Base-by-base conservation (phyloP, 2,888 invertebrate species). In the Apodemia zela region DNA sequence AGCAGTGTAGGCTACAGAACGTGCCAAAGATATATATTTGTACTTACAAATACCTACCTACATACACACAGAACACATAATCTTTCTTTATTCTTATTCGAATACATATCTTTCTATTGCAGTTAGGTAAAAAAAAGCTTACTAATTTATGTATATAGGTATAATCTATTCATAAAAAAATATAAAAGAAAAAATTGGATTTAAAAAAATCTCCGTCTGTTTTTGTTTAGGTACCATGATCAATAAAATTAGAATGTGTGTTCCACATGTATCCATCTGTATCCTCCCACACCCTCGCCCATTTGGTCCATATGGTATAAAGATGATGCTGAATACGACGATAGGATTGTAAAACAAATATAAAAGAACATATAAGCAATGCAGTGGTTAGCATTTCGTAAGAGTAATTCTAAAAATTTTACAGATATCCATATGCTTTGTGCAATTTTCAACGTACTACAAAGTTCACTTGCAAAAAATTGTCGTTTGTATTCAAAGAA, bases 231-330 rank as follows among this genome's bases (percentile, higher is more conserved):
- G 21, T 21, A 21, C 47, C 47, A 17, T 49, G 18, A 25, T 25
- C 51, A 15, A 54, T 13, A 54, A 54, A 54, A 11, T 13, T 25
- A 4, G 17, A 49, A 25, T 15, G 15, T 54, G 21, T 54, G 25
- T 54, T 18, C 51, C 18, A 54, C 13, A 54, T 54, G 51, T 54
- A 25, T 54, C 25, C 18, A 21, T 13, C 15, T 21, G 51, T 25
- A 54, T 25, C 21, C 21, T 54, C 51, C 25, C 15, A 18, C 21
- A 13, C 25, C 18, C 15, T 21, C 49, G 13, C 49, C 10, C 51
- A 21, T 11, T 25, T 25, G 51, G 51, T 54, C 51, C 51, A 54
- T 54, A 54, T 54, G 13, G 25, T 15, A 54, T 21, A 25, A 54
- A 25, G 10, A 54, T 54, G 25, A 15, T 42, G 42, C 21, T 54